Conservation (phyloP, 2,797 vertebrate species). For the Chelon labrosus region DNA sequence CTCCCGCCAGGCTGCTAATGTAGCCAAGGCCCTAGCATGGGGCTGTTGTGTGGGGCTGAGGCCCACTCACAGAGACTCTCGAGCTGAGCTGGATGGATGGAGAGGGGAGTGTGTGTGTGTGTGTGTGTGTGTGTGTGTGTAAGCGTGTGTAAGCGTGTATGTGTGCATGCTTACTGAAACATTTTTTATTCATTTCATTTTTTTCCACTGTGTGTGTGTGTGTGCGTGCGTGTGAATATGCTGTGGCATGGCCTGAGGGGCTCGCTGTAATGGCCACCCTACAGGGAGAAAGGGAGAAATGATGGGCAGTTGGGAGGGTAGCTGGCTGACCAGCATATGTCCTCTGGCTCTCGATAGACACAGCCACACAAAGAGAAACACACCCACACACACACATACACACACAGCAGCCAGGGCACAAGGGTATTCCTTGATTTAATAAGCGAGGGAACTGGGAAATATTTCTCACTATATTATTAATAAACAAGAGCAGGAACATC, state of each 20-base stretch:
- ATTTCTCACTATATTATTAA: slow-evolving; percentile 50
- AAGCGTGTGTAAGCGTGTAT: background rate
- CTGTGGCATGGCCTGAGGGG: slow-evolving; percentile 65
- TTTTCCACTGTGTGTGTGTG: slow-evolving; percentile 9
- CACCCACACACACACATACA: slow-evolving; percentile 25
- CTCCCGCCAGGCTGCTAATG: slow-evolving; percentile 72
- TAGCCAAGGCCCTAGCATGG: slow-evolving; percentile 68
- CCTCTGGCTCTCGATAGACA: slow-evolving; percentile 66
- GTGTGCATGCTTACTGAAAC: slow-evolving; percentile 25
- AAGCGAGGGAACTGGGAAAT: slow-evolving; percentile 7
- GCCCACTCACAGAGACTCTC: slow-evolving; percentile 67
- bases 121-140: too few species aligned
- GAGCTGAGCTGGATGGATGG: slow-evolving; percentile 60
- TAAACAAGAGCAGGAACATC: slow-evolving; percentile 36
- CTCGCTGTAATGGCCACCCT: slow-evolving; percentile 68
- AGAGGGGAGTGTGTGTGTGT: slow-evolving; percentile 22
- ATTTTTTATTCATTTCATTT: slow-evolving; percentile 31
- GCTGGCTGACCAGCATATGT: slow-evolving; percentile 70
- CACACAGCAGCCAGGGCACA: slow-evolving; percentile 13
- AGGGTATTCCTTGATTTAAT: slow-evolving; percentile 40
- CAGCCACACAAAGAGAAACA: slow-evolving; percentile 43
- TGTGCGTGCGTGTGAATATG: slow-evolving; percentile 27
- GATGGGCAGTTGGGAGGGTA: slow-evolving; percentile 64
- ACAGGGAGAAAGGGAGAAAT: slow-evolving; percentile 70
- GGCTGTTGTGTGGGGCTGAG: slow-evolving; percentile 43